Evolutionary conservation across 2,888 invertebrate species (phyloP).

Genomic region (Agriopis leucophaearia): DNA sequence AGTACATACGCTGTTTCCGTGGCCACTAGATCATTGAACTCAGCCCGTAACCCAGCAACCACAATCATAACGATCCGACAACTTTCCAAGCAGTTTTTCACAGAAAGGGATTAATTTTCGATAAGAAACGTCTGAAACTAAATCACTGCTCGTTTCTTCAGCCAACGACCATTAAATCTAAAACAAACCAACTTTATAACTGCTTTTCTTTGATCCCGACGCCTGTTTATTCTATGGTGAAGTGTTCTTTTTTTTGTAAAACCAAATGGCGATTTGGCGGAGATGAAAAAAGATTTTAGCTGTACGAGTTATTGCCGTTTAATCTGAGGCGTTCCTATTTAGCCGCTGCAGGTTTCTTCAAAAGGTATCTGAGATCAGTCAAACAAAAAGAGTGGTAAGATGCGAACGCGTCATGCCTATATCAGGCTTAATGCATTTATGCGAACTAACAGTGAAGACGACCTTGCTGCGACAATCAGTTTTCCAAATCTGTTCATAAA

Average conservation of each 20-base stretch:
- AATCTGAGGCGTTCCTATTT: neutral
- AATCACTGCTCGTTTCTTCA: constrained; percentile 59
- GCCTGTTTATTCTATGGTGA: constrained; percentile 31
- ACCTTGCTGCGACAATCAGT: too few relatives aligned
- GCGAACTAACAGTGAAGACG: too few relatives aligned
- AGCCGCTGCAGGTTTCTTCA: neutral
- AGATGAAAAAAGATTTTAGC: constrained; percentile 26
- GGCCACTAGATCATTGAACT: neutral
- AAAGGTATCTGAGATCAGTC: too few relatives aligned
- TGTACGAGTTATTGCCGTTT: neutral
- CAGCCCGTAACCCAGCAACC: neutral
- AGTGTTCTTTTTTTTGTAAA: constrained; percentile 33
- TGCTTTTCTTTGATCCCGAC: constrained; percentile 57
- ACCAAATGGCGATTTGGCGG: constrained; percentile 26
- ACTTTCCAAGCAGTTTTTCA: constrained; percentile 16
- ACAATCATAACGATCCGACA: constrained; percentile 5
- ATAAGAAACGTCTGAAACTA: constrained; percentile 50
- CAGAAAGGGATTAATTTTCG: constrained; percentile 51
- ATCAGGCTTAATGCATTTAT: too few relatives aligned
- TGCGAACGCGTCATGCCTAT: too few relatives aligned
- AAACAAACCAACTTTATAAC: constrained; percentile 51
- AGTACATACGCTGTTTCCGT: neutral
- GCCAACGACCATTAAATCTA: constrained; percentile 50
- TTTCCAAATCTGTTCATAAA: too few relatives aligned
- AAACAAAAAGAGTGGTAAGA: too few relatives aligned